Evolutionary conservation across 2,797 vertebrate genomes (phyloP), one percentile per base, ranked within the genome.

Genomic region (Danio kyathit): DNA sequence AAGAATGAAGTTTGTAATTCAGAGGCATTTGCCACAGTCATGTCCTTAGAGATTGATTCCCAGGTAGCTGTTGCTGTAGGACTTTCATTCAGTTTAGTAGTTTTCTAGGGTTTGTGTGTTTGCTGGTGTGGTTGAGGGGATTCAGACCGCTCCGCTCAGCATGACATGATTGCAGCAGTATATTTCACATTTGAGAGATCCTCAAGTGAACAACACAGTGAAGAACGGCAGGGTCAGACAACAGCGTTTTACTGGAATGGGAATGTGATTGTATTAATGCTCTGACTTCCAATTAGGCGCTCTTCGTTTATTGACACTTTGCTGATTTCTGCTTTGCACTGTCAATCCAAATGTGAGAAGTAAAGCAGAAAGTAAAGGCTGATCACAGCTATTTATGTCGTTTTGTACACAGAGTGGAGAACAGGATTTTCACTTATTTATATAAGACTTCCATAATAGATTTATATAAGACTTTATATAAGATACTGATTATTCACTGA

Each of bases 301-400:
- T 64, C 21, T 51, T 63, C 16, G 38, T 72, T 72, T 43, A 72
- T 72, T 57, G 7, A 56, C 7, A 44, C 40, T n/a, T 12, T 63
- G 29, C 48, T 21, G n/a, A 54, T 10, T 14, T 17, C 11, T 43
- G 38, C 38, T 52, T 16, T 4, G 14, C 54, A 38, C 49, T 43
- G 7, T 29, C 64, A 13, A 64, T 65, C 1, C 12, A 54, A 76
- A 41, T 11, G 6, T 52, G 21, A 19, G 41, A 2, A n/a, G 40
- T 40, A 63, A 40, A 41, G 14, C 0, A 0, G 46, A 2, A 41
- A 48, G 44, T 41, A 2, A 17, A 61, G 57, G 14, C 10, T 38
- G 21, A 38, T 48, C 6, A 2, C 2, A 5, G 29, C 70, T 12
- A 17, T 40, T 7, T 38, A 40, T 16, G 29, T 1, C 9, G 1